Percentiles rank a stretch among this genome's conserved stretches.
Evolutionary conservation across 2,888 invertebrate genomes (phyloP).

Genomic region (Eristalinus aeneus): DNA sequence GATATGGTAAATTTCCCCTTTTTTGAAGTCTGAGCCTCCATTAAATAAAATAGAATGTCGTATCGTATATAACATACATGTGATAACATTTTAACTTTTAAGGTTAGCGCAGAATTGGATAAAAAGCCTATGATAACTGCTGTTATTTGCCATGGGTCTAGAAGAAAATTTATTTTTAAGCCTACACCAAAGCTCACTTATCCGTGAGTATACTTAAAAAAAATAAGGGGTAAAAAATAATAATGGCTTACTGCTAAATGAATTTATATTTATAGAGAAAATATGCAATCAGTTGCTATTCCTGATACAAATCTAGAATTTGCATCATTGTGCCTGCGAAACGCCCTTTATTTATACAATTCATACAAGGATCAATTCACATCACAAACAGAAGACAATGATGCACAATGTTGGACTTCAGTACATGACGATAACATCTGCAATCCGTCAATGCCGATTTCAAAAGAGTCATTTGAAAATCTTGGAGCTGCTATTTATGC

Average conservation of each 20-base stretch:
- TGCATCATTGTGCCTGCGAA: constrained; percentile 92
- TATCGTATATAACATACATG: no score
- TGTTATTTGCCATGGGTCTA: constrained; percentile 73
- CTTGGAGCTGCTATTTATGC: constrained; percentile 86
- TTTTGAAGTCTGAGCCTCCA: no score
- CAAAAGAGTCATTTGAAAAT: constrained; percentile 83
- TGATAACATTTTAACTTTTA: not conserved
- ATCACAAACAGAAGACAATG: constrained; percentile 34
- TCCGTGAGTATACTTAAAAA: constrained; percentile 73
- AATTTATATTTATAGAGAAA: constrained; percentile 78
- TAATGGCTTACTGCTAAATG: not conserved
- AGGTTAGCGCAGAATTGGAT: constrained; percentile 71
- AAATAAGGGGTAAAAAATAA: not conserved
- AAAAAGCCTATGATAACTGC: constrained; percentile 73
- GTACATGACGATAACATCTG: constrained; percentile 81
- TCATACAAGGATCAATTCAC: constrained; percentile 74
- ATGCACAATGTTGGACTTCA: constrained; percentile 75
- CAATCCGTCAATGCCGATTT: constrained; percentile 84
- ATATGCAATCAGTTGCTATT: constrained; percentile 90
- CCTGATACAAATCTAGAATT: constrained; percentile 95
- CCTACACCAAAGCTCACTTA: constrained; percentile 72
- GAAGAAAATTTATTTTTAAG: constrained; percentile 73
- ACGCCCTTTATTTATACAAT: constrained; percentile 83
- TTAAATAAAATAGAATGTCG: no score
- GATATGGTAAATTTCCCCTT: constrained; percentile 80